Percentiles rank a stretch among this genome's conserved stretches.
Evolutionary conservation across 1,140 invertebrate genomes (phyloP).

Genomic region (Zaprionus africanus): DNA sequence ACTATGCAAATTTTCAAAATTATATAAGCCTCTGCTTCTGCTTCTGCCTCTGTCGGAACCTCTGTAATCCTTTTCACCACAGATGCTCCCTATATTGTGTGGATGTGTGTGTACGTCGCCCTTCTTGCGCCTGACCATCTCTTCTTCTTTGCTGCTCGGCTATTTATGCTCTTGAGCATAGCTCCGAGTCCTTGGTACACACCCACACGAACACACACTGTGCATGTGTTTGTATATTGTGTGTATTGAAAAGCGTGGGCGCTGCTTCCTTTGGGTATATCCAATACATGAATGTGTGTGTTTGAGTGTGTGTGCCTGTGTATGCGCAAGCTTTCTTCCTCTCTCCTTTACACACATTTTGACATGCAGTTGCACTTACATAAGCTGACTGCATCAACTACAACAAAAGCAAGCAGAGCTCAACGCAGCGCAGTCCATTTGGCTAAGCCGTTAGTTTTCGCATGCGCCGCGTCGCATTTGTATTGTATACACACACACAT

Average conservation of each 20-base stretch:
- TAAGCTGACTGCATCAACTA: slow-evolving; percentile 34
- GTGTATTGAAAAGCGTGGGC: slow-evolving; percentile 17
- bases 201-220: slow-evolving; percentile 2
- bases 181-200: slow-evolving; percentile 11
- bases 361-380: slow-evolving; percentile 46
- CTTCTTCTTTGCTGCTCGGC: slow-evolving; percentile 9
- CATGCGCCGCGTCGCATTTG: slow-evolving; percentile 43
- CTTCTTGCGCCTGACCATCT: slow-evolving; percentile 4
- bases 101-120: neutral
- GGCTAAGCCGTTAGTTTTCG: slow-evolving; percentile 45
- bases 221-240: neutral
- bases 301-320: neutral
- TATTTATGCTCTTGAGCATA: slow-evolving; percentile 29
- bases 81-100: neutral
- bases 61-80: slow-evolving; percentile 37
- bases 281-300: neutral
- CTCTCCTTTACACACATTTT: slow-evolving; percentile 13
- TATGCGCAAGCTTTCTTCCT: neutral
- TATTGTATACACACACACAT: slow-evolving; percentile 11
- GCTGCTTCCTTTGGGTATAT: neutral
- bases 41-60: neutral
- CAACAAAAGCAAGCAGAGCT: slow-evolving; percentile 1
- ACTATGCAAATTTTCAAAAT: slow-evolving; percentile 42
- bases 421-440: slow-evolving; percentile 26
- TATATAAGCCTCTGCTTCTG: slow-evolving; percentile 39